Conservation (phyloP, 2,888 invertebrate genomes). For the Mythimna lalbum region DNA sequence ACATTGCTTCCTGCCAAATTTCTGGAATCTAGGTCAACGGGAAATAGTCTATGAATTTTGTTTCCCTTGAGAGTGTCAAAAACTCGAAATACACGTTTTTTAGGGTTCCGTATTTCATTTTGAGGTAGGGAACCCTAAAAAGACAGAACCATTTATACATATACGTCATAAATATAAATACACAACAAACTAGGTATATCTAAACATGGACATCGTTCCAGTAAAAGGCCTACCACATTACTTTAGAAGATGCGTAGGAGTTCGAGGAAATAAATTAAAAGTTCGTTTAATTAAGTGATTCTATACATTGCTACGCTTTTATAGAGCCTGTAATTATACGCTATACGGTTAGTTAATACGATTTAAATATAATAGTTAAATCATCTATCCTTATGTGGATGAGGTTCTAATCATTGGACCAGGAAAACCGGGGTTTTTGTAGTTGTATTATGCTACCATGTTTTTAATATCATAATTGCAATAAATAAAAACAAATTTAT, state of each 20-base stretch:
- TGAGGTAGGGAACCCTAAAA: no score
- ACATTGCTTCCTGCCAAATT: no score
- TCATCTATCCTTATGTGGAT: slow-evolving; percentile 20
- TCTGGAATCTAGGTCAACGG: no score
- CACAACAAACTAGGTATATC: background rate
- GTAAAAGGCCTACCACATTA: slow-evolving; percentile 23
- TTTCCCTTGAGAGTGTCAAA: no score
- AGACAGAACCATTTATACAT: no score
- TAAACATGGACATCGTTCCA: slow-evolving; percentile 13
- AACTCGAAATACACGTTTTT: no score
- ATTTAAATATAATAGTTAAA: slow-evolving; percentile 24
- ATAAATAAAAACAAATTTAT: slow-evolving; percentile 18
- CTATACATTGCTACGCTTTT: slow-evolving; percentile 6
- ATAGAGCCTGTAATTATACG: slow-evolving; percentile 25
- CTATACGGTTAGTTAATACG: slow-evolving; percentile 4
- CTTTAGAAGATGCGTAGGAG: slow-evolving; percentile 40
- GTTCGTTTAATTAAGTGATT: slow-evolving; percentile 35
- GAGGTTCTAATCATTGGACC: slow-evolving; percentile 12
- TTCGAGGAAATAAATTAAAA: slow-evolving; percentile 25
- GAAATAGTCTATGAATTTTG: no score
- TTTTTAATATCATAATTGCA: slow-evolving; percentile 13
- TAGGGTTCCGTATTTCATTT: no score
- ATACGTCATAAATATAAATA: slow-evolving; percentile 2
- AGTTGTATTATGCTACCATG: background rate
- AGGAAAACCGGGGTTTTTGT: slow-evolving; percentile 35